Conservation (phyloP, 2,113 vertebrate species). For the Myodes glareolus region DNA sequence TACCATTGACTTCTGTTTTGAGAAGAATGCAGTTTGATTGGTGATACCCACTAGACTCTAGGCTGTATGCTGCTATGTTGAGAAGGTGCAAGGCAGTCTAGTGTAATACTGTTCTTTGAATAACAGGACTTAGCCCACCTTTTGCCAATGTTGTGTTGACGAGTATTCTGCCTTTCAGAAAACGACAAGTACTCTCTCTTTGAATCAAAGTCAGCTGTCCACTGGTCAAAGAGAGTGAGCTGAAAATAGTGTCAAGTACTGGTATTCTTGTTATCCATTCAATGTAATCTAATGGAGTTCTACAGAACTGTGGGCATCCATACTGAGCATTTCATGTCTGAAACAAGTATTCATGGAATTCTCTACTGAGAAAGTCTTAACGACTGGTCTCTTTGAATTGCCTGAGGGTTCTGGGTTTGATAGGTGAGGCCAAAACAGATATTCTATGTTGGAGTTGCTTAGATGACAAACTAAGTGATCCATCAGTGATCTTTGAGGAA, state of each 20-base stretch:
- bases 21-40: not conserved
- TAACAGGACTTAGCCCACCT: not conserved
- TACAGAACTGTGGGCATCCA: not conserved
- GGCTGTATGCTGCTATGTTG: not conserved
- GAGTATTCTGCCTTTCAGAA: not conserved
- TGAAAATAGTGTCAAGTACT: not conserved
- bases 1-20: not conserved
- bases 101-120: not conserved
- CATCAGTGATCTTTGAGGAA: not conserved
- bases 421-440: not conserved
- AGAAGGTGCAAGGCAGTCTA: not conserved
- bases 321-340: conserved; percentile 2
- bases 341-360: not conserved
- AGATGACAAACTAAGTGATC: conserved; percentile 21
- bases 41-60: not conserved
- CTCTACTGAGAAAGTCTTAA: not conserved
- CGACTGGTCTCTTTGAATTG: not conserved
- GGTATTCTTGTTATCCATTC: not conserved
- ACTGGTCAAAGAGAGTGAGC: not conserved
- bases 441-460: not conserved
- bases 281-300: conserved; percentile 8
- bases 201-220: not conserved
- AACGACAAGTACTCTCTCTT: not conserved
- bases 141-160: not conserved
- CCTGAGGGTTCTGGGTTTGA: not conserved